phyloP scores from a whole-genome alignment of 2,888 invertebrate species.

The Amblyjoppa fuscipennis region DNA sequence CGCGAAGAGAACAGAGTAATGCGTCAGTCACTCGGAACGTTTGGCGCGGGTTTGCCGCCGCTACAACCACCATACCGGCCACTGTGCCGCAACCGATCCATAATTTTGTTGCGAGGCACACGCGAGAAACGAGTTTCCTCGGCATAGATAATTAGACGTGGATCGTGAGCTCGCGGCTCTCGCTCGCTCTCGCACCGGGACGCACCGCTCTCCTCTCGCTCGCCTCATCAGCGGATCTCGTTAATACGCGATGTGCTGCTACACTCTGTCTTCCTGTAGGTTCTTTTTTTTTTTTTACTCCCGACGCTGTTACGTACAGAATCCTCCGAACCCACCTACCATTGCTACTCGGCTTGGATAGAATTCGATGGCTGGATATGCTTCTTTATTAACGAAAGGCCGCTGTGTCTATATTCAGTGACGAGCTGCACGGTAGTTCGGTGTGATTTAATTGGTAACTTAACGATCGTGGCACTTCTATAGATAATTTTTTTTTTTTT shows the following conservation, averaged over 20 bases:
- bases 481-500: background rate
- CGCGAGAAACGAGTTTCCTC: slow-evolving; percentile 79
- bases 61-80: slow-evolving; percentile 10
- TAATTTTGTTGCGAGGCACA: slow-evolving; percentile 77
- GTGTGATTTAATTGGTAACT: background rate
- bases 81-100: slow-evolving; percentile 70
- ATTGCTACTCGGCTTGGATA: background rate
- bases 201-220: slow-evolving; percentile 3
- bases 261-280: slow-evolving; percentile 15
- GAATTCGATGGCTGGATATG: background rate
- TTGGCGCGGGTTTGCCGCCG: slow-evolving; percentile 18
- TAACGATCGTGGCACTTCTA: too few relatives aligned
- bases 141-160: slow-evolving; percentile 78
- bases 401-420: background rate
- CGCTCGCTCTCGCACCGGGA: slow-evolving; percentile 8
- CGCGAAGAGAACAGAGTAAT: slow-evolving; percentile 40
- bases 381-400: background rate
- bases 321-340: slow-evolving; percentile 5
- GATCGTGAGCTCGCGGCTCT: slow-evolving; percentile 70
- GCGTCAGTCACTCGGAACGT: slow-evolving; percentile 49
- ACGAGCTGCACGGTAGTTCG: background rate
- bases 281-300: slow-evolving; percentile 27
- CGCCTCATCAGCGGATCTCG: slow-evolving; percentile 76
- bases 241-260: slow-evolving; percentile 70
- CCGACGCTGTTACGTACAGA: slow-evolving; percentile 27